Conservation (phyloP, 1,140 invertebrate species). For the Eueides isabella region DNA sequence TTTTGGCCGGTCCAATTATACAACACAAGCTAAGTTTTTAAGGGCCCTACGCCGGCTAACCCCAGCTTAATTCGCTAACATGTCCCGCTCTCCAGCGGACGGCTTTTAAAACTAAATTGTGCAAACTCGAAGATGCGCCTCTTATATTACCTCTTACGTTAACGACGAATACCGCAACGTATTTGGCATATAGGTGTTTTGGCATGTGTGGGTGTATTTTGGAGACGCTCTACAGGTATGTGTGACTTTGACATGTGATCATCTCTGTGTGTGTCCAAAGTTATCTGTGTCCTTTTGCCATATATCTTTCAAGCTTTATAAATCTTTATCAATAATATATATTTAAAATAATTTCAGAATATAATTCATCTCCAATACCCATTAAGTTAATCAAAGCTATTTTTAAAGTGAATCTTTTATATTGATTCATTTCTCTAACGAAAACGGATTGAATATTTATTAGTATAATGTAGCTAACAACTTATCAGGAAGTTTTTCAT, state of each 20-base stretch:
- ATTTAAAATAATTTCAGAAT: not conserved
- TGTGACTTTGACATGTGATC: conserved; percentile 37
- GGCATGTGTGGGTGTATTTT: conserved; percentile 66
- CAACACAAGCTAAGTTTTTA: conserved; percentile 51
- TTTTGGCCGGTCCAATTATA: conserved; percentile 47
- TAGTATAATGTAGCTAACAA: not conserved
- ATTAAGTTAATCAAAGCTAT: conserved; percentile 9
- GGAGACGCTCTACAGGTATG: conserved; percentile 47
- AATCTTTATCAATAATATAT: not conserved
- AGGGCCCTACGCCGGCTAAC: conserved; percentile 57
- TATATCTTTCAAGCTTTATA: conserved; percentile 24
- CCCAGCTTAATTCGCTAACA: conserved; percentile 67
- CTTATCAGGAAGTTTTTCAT: not conserved
- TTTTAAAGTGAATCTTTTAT: not conserved
- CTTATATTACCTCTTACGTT: conserved; percentile 80
- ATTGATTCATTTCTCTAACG: not conserved
- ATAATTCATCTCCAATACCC: not conserved
- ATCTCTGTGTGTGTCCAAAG: conserved; percentile 31
- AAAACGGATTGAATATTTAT: not conserved
- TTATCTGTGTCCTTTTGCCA: conserved; percentile 45
- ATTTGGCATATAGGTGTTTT: conserved; percentile 67
- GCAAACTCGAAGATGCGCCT: conserved; percentile 56
- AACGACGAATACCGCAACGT: conserved; percentile 76
- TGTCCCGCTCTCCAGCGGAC: conserved; percentile 70
- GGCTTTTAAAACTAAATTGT: conserved; percentile 78